Conservation (phyloP, 2,113 vertebrate genomes). For the Stegostoma tigrinum region DNA sequence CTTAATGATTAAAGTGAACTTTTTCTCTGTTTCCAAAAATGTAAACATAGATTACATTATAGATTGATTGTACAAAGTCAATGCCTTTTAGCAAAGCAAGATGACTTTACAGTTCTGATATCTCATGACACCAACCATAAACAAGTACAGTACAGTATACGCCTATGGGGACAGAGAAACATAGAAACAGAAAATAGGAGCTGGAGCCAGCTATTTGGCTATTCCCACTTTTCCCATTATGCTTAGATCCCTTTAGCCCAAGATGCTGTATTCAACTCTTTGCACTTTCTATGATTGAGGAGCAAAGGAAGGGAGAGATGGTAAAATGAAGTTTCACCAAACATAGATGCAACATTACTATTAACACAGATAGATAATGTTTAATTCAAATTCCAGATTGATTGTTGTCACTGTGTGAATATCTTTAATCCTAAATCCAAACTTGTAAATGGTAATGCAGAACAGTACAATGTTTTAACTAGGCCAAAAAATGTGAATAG, state of each 20-base stretch:
- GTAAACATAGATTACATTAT: conserved; percentile 30
- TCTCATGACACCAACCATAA: background rate
- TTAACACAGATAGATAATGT: background rate
- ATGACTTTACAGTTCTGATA: background rate
- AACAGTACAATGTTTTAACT: background rate
- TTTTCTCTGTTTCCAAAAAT: conserved; percentile 23
- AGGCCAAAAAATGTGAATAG: background rate
- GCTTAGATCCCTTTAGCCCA: too few relatives aligned
- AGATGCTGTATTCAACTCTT: too few relatives aligned
- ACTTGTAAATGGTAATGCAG: background rate
- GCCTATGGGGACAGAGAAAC: background rate
- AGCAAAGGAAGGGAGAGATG: background rate
- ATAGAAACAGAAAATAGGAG: too few relatives aligned
- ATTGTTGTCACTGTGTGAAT: background rate
- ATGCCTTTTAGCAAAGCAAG: background rate
- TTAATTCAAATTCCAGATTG: background rate
- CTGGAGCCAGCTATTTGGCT: too few relatives aligned
- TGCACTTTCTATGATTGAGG: background rate
- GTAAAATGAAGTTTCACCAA: background rate
- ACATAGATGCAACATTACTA: background rate
- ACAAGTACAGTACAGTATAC: background rate
- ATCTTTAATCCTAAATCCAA: background rate
- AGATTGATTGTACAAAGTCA: conserved; percentile 19
- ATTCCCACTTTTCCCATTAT: too few relatives aligned
- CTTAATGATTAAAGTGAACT: conserved; percentile 33